These are phyloP conservation scores for Cercocebus atys DNA, from an alignment of 2,113 vertebrate species.

Conservation along the genomic window DNA sequence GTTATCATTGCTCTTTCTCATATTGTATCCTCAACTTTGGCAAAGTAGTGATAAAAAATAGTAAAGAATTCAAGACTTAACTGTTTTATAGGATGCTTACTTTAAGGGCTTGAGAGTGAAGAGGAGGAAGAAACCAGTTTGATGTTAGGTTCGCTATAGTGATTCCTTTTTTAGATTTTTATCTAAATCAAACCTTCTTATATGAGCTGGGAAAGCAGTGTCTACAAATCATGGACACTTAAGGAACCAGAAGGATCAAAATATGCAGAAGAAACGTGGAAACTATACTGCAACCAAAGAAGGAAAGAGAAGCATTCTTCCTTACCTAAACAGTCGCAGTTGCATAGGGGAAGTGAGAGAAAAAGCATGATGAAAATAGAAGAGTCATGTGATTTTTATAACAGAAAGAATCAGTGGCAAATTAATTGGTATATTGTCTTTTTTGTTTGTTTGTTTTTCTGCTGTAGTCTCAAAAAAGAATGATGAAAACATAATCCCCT, in stretches of 20 bases:
- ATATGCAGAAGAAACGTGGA: neutral
- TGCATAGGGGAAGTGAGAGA: neutral
- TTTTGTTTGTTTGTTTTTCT: neutral
- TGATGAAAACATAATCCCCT: neutral
- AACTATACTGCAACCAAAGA: neutral
- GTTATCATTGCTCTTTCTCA: neutral
- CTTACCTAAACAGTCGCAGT: neutral
- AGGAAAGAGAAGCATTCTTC: neutral
- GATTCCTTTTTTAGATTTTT: neutral
- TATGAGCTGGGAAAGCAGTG: neutral
- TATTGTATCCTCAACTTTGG: neutral
- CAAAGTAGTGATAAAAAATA: neutral
- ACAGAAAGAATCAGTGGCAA: neutral
- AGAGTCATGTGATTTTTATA: neutral
- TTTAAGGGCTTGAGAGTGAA: neutral
- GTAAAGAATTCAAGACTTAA: neutral
- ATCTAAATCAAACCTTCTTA: neutral
- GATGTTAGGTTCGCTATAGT: neutral
- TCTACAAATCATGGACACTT: neutral
- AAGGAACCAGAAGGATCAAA: neutral
- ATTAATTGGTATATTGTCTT: neutral
- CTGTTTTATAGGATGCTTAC: neutral
- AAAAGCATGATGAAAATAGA: neutral
- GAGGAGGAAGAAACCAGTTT: neutral
- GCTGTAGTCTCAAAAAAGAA: neutral